phyloP scores from a whole-genome alignment of 2,113 vertebrate species.

The Prinia subflava region DNA sequence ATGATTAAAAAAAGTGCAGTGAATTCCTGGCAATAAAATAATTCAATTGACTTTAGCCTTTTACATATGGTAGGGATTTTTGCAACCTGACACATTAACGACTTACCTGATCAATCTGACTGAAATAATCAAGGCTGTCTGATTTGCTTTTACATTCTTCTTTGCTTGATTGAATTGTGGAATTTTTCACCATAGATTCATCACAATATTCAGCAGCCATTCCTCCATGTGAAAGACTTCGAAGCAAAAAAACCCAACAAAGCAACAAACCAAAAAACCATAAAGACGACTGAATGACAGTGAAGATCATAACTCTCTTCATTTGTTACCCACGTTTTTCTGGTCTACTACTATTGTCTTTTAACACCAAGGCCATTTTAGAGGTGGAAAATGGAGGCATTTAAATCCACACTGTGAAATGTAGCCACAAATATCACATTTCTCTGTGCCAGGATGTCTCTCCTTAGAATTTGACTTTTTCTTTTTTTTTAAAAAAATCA shows the following conservation, averaged over 20 bases:
- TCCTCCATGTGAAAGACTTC: neutral
- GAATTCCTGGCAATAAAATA: neutral
- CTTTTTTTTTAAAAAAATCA: neutral
- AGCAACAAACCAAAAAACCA: neutral
- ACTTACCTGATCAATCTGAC: neutral
- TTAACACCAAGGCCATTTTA: neutral
- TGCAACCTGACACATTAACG: neutral
- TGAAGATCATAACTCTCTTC: neutral
- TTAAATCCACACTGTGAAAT: neutral
- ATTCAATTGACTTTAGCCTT: neutral
- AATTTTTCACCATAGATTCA: neutral
- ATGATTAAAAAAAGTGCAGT: accelerated
- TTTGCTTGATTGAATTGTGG: neutral
- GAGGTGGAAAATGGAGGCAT: neutral
- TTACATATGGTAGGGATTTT: neutral
- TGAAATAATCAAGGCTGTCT: neutral
- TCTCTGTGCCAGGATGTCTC: neutral
- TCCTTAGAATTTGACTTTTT: neutral
- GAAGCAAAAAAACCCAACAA: neutral
- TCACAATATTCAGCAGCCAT: neutral
- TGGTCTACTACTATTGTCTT: neutral
- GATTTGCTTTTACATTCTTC: neutral
- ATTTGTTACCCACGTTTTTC: neutral
- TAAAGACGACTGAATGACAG: neutral
- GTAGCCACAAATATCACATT: neutral